A percentile compares a stretch with the other conserved stretches of the same genome.
phyloP scores from a whole-genome alignment of 2,888 invertebrate genomes.

The Lamellibrachia columna region DNA sequence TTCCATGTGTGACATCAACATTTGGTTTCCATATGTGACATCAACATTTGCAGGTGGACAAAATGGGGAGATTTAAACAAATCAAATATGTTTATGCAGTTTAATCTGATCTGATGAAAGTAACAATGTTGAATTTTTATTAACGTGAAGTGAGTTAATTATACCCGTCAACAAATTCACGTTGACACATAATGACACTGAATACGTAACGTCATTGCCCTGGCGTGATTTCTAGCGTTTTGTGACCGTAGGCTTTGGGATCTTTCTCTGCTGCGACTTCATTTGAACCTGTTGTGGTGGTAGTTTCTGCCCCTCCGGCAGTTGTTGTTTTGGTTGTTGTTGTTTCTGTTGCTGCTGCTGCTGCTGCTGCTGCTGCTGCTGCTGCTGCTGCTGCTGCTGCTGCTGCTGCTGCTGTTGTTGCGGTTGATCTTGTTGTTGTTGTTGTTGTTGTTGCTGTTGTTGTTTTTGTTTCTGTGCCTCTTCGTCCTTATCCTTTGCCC shows the following conservation, averaged over 20 bases:
- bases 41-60: not conserved
- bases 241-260: not conserved
- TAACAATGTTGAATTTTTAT: not conserved
- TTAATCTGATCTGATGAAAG: not conserved
- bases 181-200: not conserved
- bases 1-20: not conserved
- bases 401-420: slow-evolving; percentile 16
- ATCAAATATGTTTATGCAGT: not conserved
- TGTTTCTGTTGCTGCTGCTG: not conserved
- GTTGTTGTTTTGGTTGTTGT: not conserved
- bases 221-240: not conserved
- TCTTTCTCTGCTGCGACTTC: not conserved
- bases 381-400: not conserved
- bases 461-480: slow-evolving; percentile 28
- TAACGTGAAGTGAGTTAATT: not conserved
- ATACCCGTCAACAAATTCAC: not conserved
- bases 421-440: not conserved
- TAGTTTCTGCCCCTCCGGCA: not conserved
- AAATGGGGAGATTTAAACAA: not conserved
- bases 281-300: not conserved
- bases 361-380: slow-evolving; percentile 14
- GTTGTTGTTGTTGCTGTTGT: not conserved
- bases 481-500: slow-evolving; percentile 58
- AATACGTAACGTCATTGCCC: not conserved
- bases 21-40: not conserved